These are phyloP conservation scores for Clarias platycephalus DNA, from an alignment of 2,797 vertebrate genomes.

Conservation along the genomic window DNA sequence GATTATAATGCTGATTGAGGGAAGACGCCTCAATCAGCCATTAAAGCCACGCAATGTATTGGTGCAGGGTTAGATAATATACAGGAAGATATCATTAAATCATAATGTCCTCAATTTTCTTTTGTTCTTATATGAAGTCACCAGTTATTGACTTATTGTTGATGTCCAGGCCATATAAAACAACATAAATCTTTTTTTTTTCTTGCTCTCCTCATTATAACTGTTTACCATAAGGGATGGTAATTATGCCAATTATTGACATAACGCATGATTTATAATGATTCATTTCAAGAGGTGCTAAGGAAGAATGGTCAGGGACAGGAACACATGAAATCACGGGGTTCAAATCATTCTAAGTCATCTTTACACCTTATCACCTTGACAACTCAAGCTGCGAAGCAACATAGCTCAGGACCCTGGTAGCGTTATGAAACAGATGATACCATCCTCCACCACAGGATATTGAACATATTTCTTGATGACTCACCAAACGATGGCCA, in stretches of 20 bases:
- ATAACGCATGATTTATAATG: constrained; percentile 19
- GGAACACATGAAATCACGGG: constrained; percentile 10
- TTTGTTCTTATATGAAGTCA: background rate
- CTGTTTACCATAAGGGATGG: too few species aligned
- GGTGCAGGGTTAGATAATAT: background rate
- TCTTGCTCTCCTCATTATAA: too few species aligned
- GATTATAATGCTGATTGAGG: background rate
- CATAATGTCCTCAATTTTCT: background rate
- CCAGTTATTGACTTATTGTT: background rate
- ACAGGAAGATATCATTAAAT: background rate
- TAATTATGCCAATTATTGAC: too few species aligned
- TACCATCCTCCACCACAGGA: constrained; percentile 24
- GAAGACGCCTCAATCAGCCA: background rate
- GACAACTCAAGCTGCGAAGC: constrained; percentile 36
- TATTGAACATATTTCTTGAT: constrained; percentile 45
- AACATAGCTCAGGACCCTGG: constrained; percentile 8
- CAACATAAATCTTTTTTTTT: background rate
- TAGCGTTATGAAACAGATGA: constrained; percentile 29
- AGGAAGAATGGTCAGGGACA: background rate
- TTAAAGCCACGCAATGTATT: background rate
- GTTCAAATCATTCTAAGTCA: constrained; percentile 4
- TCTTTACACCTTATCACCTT: constrained; percentile 42
- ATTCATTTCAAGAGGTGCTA: background rate
- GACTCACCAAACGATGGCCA: constrained; percentile 39
- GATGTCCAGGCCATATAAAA: background rate